Conservation (phyloP, 2,797 vertebrate species). For the Potorous gilbertii region DNA sequence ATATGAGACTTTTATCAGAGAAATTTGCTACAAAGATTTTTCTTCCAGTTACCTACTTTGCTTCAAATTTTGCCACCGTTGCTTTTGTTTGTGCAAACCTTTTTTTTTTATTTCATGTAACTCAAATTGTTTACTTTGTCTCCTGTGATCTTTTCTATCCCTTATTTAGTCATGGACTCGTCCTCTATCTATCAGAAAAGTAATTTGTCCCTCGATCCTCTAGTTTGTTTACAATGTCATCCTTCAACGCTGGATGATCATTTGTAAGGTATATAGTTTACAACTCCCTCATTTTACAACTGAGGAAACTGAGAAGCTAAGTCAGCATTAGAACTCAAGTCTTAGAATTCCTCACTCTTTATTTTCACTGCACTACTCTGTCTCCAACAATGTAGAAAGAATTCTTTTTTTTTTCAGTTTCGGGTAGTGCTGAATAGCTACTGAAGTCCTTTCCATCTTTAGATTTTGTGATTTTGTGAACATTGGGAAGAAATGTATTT, state of each 20-base stretch:
- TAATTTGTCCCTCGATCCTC: background rate
- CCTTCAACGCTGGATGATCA: background rate
- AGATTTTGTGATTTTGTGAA: background rate
- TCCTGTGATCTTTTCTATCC: background rate
- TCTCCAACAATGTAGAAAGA: background rate
- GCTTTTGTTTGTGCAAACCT: background rate
- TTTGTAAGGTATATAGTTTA: background rate
- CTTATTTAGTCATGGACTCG: background rate
- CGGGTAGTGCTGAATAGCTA: background rate
- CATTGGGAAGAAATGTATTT: background rate
- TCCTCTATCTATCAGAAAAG: background rate
- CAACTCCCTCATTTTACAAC: background rate
- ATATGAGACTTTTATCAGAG: background rate
- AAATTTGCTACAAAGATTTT: background rate
- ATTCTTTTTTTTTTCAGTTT: background rate
- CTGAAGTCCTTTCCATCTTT: background rate
- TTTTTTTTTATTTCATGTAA: background rate
- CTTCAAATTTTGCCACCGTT: background rate
- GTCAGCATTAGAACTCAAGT: background rate
- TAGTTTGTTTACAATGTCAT: background rate
- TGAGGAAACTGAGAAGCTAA: background rate
- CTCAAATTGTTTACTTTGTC: background rate
- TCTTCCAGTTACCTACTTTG: background rate
- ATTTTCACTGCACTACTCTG: background rate
- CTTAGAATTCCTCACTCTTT: background rate